phyloP scores from a whole-genome alignment of 2,113 vertebrate species.

The Mustela lutreola region DNA sequence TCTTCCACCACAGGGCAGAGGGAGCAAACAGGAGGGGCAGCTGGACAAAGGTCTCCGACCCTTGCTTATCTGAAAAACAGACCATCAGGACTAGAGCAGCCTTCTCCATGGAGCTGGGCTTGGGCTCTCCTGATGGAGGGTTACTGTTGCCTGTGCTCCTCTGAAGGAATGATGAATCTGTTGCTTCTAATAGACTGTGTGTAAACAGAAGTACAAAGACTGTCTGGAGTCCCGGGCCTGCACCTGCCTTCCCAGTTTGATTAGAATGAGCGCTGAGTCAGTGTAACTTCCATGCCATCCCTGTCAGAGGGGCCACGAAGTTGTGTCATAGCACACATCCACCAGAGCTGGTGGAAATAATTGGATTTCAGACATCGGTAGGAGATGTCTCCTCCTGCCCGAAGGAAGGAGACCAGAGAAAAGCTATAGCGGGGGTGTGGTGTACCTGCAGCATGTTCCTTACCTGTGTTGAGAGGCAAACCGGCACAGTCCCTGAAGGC shows the following conservation, averaged over 20 bases:
- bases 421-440: not conserved
- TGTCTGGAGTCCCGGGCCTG: not conserved
- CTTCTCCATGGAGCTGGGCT: not conserved
- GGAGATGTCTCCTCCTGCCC: not conserved
- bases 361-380: not conserved
- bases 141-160: not conserved
- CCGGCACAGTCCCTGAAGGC: not conserved
- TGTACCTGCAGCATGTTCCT: not conserved
- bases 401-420: not conserved
- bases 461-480: not conserved
- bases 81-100: not conserved
- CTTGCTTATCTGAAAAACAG: not conserved
- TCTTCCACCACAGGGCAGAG: not conserved
- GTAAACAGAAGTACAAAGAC: not conserved
- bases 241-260: not conserved
- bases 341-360: slow-evolving; percentile 20
- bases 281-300: not conserved
- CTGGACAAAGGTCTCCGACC: not conserved
- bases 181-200: not conserved
- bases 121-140: not conserved
- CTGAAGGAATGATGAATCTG: not conserved
- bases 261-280: not conserved
- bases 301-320: not conserved
- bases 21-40: not conserved
- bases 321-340: not conserved